Percentiles rank a stretch among this genome's conserved stretches.
These are phyloP conservation scores for Diogma glabrata DNA, from an alignment of 2,888 invertebrate species.

Conservation along the genomic window DNA sequence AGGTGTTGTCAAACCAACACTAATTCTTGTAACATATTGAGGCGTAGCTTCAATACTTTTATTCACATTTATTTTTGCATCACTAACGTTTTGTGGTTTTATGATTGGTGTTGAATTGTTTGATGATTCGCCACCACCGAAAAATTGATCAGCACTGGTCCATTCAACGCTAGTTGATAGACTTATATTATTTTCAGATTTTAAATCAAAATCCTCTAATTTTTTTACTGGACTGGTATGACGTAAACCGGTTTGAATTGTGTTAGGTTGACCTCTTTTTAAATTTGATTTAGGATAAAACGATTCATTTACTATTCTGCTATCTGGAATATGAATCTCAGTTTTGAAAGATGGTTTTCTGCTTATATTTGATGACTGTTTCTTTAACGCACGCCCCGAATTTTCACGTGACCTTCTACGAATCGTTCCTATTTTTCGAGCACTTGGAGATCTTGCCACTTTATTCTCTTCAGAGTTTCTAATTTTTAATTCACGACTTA, in stretches of 20 bases:
- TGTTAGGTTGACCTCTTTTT: conserved; percentile 41
- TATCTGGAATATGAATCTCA: background rate
- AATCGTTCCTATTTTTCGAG: conserved; percentile 66
- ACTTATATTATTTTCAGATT: too few relatives aligned
- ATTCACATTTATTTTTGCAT: too few relatives aligned
- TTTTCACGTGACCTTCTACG: conserved; percentile 58
- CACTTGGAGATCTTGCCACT: conserved; percentile 67
- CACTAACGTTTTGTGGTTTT: background rate
- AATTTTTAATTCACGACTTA: conserved; percentile 64
- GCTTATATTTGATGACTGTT: conserved; percentile 51
- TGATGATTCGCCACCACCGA: too few relatives aligned
- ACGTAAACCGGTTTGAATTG: conserved; percentile 33
- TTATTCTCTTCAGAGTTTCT: conserved; percentile 55
- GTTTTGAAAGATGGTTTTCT: too few relatives aligned
- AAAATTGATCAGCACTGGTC: background rate
- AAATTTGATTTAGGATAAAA: conserved; percentile 44
- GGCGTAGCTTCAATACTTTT: background rate
- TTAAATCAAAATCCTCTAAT: too few relatives aligned
- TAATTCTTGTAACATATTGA: background rate
- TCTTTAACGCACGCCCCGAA: conserved; percentile 40
- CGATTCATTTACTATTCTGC: conserved; percentile 23
- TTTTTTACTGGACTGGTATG: conserved; percentile 17
- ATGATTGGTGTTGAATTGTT: background rate
- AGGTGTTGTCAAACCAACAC: conserved; percentile 18
- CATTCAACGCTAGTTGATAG: conserved; percentile 10